phyloP scores from a whole-genome alignment of 2,113 vertebrate genomes.

The Pampusana beccarii region DNA sequence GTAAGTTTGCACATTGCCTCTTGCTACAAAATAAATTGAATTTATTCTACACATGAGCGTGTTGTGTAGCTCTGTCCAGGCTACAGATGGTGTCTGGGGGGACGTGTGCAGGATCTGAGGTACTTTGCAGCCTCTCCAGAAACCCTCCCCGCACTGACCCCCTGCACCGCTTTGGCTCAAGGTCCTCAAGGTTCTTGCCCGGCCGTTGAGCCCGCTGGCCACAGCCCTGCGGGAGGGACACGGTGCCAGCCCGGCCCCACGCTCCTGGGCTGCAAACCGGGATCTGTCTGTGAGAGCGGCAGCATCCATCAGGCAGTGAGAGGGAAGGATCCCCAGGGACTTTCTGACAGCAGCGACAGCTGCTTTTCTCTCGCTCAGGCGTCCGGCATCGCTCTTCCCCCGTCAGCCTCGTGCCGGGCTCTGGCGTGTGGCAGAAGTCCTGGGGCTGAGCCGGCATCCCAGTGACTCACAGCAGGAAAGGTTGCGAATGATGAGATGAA shows the following conservation, averaged over 20 bases:
- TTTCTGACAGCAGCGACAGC: rapidly evolving
- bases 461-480: background rate
- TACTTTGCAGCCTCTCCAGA: background rate
- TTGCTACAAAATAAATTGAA: conserved; percentile 45
- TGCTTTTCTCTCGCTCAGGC: rapidly evolving
- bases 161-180: background rate
- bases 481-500: background rate
- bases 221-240: rapidly evolving
- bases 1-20: background rate
- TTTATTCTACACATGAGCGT: background rate
- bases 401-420: rapidly evolving
- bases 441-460: rapidly evolving
- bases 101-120: background rate
- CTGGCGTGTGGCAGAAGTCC: background rate
- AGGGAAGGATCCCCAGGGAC: background rate
- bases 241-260: background rate
- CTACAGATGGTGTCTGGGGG: rapidly evolving
- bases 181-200: background rate
- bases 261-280: rapidly evolving
- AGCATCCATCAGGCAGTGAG: rapidly evolving
- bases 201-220: rapidly evolving
- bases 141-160: background rate
- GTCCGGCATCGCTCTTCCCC: rapidly evolving
- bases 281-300: rapidly evolving
- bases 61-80: rapidly evolving